phyloP scores from a whole-genome alignment of 2,888 invertebrate genomes.

The Panopea generosa region DNA sequence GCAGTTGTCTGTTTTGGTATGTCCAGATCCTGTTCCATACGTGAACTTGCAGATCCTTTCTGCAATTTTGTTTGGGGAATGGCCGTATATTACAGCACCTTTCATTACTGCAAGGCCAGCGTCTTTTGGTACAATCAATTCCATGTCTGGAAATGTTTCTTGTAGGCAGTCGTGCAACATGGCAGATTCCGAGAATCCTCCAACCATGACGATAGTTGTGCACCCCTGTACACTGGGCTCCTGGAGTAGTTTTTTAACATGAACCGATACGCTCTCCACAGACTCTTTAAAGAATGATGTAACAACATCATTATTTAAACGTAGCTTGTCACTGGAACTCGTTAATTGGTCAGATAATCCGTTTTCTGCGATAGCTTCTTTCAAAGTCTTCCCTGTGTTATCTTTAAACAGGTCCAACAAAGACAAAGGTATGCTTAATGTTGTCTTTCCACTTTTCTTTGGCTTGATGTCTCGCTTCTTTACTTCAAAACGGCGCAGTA shows the following conservation, averaged over 20 bases:
- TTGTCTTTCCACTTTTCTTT: too few species aligned
- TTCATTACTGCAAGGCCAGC: conserved; percentile 1
- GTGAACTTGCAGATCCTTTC: conserved; percentile 34
- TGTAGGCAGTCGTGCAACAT: neutral
- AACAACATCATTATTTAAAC: conserved; percentile 13
- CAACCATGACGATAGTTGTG: neutral
- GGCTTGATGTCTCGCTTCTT: too few species aligned
- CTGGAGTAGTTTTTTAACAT: conserved; percentile 9
- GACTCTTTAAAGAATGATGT: conserved; percentile 13
- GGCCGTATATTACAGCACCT: conserved; percentile 37
- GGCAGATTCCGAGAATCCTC: conserved; percentile 15
- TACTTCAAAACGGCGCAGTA: too few species aligned
- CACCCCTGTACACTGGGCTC: neutral
- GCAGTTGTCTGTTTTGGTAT: neutral
- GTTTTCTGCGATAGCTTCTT: too few species aligned
- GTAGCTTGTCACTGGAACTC: conserved; percentile 40
- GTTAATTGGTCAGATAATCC: conserved; percentile 12
- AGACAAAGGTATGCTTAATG: too few species aligned
- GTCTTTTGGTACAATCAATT: neutral
- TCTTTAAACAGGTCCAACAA: too few species aligned
- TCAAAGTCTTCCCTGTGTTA: too few species aligned
- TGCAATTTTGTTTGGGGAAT: conserved; percentile 30
- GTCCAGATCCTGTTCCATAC: conserved; percentile 22
- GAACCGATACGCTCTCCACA: conserved; percentile 22
- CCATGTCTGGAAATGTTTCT: neutral